Base-by-base conservation (phyloP, 2,797 vertebrate species). In the Sebastes flavidus region DNA sequence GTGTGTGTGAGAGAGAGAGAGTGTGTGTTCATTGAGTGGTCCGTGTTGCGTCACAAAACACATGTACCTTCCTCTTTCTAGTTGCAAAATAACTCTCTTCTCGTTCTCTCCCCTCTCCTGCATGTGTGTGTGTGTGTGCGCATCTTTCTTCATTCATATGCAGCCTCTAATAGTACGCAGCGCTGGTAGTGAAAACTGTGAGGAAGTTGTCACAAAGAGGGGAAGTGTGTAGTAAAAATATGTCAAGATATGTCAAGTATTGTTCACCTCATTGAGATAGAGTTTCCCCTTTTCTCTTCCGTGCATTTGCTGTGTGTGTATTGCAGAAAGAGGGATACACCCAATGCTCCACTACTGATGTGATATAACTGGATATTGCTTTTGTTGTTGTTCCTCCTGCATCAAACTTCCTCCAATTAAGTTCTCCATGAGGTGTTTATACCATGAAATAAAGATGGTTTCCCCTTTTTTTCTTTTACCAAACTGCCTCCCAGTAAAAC, bases 221-320 rank as follows among this genome's bases (percentile, higher is more conserved):
- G 94, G 94, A 95, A 95, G 93, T 94, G 93, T 93, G 94, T 94
- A 93, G 92, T 90, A 92, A 89, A 92, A 94, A 88, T 89, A 90
- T 89, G 89, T 89, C 77, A 88, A 90, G 88, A 92, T 91, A 92
- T 89, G 89, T 87, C 75, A 77, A 91, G 86, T 92, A 91, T 92
- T 92, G 90, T 93, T 92, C 87, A 85, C 80, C 91, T 91, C 91
- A 94, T 93, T 92, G 87, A 90, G 77, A 70, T 78, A 66, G 76
- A 90, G 65, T 92, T 93, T 92, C 93, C 92, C 77, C 91, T 91
- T 94, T 87, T 77, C 59, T 72, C 71, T 32, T 34, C 11, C 9
- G 38, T 46, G 63, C 22, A 65, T 49, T 49, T 49, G 46, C 46
- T 74, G 52, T 76, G 70, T 72, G 59, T 36, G 10, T 65, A 22